Evolutionary conservation across 2,888 invertebrate species (phyloP).

Genomic region (Stenchaetothrips biformis): DNA sequence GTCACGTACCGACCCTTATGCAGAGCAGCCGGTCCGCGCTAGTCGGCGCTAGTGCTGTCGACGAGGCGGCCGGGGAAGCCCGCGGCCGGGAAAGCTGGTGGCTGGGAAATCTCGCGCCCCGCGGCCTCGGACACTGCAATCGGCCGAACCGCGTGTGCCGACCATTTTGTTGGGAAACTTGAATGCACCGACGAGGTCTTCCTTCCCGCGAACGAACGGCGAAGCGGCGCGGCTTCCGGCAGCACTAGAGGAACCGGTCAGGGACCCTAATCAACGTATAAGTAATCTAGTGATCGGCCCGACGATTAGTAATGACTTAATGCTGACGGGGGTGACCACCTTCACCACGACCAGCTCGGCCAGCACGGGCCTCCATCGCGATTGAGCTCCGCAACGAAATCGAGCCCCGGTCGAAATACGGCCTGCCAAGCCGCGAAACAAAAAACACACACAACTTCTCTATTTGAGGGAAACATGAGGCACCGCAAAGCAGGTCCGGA

Average conservation of each 20-base stretch:
- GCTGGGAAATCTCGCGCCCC: too few species aligned
- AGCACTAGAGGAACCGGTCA: neutral
- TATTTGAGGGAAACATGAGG: too few species aligned
- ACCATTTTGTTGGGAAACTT: neutral
- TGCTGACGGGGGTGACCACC: neutral
- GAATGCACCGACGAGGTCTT: neutral
- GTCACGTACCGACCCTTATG: neutral
- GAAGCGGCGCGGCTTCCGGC: neutral
- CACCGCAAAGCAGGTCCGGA: neutral
- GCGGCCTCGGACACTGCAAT: too few species aligned
- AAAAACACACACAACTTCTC: too few species aligned
- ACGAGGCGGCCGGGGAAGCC: neutral
- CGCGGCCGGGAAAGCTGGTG: too few species aligned
- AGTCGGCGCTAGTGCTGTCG: neutral
- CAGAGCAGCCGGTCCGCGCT: neutral
- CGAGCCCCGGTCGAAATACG: too few species aligned
- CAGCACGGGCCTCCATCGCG: neutral
- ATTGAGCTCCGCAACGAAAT: neutral
- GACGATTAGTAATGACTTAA: conserved; percentile 23
- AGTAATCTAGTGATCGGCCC: conserved; percentile 10
- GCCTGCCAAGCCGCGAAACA: too few species aligned
- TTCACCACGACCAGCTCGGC: neutral
- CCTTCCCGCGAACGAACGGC: neutral
- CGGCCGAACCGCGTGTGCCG: neutral
- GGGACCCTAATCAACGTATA: neutral